Evolutionary conservation across 2,888 invertebrate genomes (phyloP), one percentile per base, ranked within the genome.

Genomic region (Hedychridium roseum): DNA sequence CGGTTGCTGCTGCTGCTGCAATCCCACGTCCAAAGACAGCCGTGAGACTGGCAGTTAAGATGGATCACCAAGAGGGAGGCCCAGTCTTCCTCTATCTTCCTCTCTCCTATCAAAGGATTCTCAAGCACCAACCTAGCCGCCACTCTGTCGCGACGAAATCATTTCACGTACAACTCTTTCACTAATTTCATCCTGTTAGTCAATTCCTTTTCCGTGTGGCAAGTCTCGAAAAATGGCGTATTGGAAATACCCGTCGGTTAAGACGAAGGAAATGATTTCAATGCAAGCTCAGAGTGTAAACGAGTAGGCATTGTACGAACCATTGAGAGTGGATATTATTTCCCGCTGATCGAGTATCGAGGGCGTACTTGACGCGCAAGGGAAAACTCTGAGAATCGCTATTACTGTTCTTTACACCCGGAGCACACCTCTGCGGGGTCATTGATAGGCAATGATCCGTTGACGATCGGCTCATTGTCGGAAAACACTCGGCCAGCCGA

Each of bases 401-500:
- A 67, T 66, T 71, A 71, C 43, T 44, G 21, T 47, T 45, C 56
- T 50, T 37, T 14, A 1, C n/a, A 5, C 17, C n/a, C 12, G 39
- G 3, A 18, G 46, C 38, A 35, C 50, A 49, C 37, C 50, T 48
- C 66, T 70, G 69, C 66, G 71, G 70, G 71, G 70, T 74, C 64
- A 77, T 78, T 77, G 77, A 77, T 75, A 76, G 61, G 66, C 74
- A 66, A 78, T 76, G 69, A 71, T 63, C 72, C 70, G 75, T 74
- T 70, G 64, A 74, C 50, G 64, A 71, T 68, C 59, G 50, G 36
- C 44, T 65, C 42, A 66, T 70, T 68, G 68, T 71, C 49, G 58
- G 49, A 68, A 71, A 68, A 67, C 61, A 65, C 55, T 69, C 54
- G 43, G 47, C 36, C 5, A 9, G 9, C 5, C 5, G 23, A 9